Conservation (phyloP, 2,888 invertebrate genomes). For the Chrysotoxum bicinctum region DNA sequence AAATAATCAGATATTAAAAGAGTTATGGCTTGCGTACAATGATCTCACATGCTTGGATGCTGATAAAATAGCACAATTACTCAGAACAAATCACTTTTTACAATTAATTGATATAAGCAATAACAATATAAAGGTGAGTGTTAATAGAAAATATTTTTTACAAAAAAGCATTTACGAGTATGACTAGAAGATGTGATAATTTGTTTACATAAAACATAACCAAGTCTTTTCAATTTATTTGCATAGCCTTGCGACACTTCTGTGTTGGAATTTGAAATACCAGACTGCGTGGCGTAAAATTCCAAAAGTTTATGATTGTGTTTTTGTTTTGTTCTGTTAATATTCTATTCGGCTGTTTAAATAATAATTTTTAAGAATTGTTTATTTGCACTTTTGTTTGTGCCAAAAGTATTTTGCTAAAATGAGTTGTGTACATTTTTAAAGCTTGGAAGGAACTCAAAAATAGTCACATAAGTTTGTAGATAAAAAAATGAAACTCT, state of each 20-base stretch:
- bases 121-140: conserved; percentile 83
- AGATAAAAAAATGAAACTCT: not conserved
- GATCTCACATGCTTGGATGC: conserved; percentile 89
- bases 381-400: not conserved
- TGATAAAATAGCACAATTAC: conserved; percentile 88
- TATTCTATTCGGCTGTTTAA: conserved; percentile 8
- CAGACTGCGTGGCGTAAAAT: conserved; percentile 28
- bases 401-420: not conserved
- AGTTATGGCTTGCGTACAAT: conserved; percentile 93
- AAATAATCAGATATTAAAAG: conserved; percentile 88
- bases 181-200: not conserved
- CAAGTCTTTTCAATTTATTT: not conserved
- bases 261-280: not conserved
- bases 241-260: conserved; percentile 28
- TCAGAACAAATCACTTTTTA: conserved; percentile 88
- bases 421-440: not conserved
- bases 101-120: conserved; percentile 92
- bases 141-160: not conserved
- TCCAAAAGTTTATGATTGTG: not conserved
- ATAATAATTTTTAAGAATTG: conserved; percentile 12
- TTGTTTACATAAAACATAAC: not conserved
- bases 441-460: not conserved
- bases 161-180: not conserved
- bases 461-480: not conserved
- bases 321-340: conserved; percentile 1